Evolutionary conservation across 1,140 invertebrate genomes (phyloP).

Genomic region (Antheraea mylitta): DNA sequence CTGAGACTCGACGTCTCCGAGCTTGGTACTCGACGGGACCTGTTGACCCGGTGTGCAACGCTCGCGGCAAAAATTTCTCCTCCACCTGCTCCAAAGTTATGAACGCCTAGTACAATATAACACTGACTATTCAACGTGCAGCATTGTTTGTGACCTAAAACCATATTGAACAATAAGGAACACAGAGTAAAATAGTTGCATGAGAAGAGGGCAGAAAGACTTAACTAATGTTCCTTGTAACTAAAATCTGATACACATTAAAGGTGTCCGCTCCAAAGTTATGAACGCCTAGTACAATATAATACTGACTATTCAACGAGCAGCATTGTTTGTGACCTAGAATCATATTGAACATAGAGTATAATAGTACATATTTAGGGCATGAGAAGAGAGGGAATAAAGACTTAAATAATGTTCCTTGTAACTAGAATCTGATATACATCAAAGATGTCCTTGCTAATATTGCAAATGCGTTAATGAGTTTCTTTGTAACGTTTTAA

Average conservation of each 20-base stretch:
- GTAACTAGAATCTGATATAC: too few species aligned
- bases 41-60: slow-evolving; percentile 61
- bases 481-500: too few species aligned
- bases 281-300: slow-evolving; percentile 29
- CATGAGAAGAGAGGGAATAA: not conserved
- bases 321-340: slow-evolving; percentile 38
- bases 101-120: slow-evolving; percentile 28
- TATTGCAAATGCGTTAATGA: too few species aligned
- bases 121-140: slow-evolving; percentile 31
- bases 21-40: slow-evolving; percentile 52
- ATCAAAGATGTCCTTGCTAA: too few species aligned
- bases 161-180: slow-evolving; percentile 14
- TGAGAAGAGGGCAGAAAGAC: not conserved
- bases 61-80: slow-evolving; percentile 51
- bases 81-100: slow-evolving; percentile 40
- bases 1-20: slow-evolving; percentile 49
- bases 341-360: slow-evolving; percentile 13
- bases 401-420: too few species aligned
- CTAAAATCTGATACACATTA: too few species aligned
- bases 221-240: too few species aligned
- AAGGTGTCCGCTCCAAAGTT: slow-evolving; percentile 29
- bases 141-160: slow-evolving; percentile 38
- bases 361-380: slow-evolving; percentile 13
- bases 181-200: slow-evolving; percentile 8
- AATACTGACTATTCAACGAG: slow-evolving; percentile 27